phyloP scores from a whole-genome alignment of 2,797 vertebrate genomes.

The Syndactyla subalaris region DNA sequence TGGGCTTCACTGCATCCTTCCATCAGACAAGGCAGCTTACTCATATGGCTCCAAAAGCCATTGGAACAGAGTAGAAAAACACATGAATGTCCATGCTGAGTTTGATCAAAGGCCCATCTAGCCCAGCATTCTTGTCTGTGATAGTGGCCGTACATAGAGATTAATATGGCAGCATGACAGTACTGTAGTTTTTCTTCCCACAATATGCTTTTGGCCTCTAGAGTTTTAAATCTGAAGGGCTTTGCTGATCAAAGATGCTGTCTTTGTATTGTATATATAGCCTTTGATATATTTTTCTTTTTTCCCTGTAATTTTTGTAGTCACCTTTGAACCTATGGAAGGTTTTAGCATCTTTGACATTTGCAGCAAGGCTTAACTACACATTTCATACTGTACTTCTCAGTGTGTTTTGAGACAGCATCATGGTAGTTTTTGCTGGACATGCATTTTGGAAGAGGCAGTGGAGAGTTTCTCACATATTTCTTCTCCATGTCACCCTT shows the following conservation, averaged over 20 bases:
- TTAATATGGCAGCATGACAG: not conserved
- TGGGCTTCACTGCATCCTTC: not conserved
- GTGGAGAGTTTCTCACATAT: not conserved
- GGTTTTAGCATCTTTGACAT: not conserved
- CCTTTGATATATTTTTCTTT: not conserved
- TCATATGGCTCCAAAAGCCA: not conserved
- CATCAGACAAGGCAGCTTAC: not conserved
- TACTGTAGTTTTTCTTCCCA: not conserved
- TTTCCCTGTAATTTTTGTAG: not conserved
- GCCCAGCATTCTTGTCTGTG: not conserved
- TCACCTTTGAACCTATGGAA: not conserved
- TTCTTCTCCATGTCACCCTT: not conserved
- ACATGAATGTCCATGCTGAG: not conserved
- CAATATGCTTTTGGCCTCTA: not conserved
- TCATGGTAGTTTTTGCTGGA: not conserved
- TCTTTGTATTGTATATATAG: not conserved
- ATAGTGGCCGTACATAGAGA: rapidly evolving
- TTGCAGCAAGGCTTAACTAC: not conserved
- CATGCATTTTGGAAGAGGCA: not conserved
- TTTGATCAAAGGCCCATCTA: not conserved
- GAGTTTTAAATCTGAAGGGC: not conserved
- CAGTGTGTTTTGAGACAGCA: not conserved
- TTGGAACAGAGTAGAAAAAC: not conserved
- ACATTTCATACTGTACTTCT: not conserved
- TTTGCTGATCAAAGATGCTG: not conserved